Conservation (phyloP, 2,888 invertebrate species). For the Helobdella robusta region DNA sequence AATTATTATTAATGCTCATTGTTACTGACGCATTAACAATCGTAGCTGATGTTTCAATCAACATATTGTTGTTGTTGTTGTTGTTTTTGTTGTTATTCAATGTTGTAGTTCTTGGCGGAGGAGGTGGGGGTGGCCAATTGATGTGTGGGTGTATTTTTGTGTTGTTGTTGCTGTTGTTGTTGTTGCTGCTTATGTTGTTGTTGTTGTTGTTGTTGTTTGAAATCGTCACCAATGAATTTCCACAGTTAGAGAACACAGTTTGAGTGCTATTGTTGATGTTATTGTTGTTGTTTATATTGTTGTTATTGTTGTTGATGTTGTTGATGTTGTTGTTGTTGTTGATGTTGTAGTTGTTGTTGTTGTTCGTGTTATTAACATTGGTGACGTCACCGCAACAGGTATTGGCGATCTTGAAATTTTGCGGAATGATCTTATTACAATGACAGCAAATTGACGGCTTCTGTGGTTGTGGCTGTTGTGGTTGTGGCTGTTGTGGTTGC, state of each 20-base stretch:
- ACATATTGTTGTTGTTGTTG: no score
- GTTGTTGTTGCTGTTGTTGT: background rate
- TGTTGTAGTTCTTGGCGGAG: no score
- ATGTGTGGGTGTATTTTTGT: background rate
- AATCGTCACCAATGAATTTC: no score
- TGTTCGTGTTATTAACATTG: constrained; percentile 5
- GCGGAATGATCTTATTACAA: background rate
- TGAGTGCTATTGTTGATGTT: no score
- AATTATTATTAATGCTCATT: no score
- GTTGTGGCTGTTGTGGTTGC: constrained; percentile 7
- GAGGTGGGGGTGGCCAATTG: constrained; percentile 21
- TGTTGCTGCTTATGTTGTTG: constrained; percentile 1
- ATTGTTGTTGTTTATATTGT: background rate
- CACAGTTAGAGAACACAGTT: no score
- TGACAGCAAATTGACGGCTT: constrained; percentile 3
- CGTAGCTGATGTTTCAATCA: no score
- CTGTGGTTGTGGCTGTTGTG: constrained; percentile 1
- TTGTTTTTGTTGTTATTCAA: no score
- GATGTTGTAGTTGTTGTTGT: constrained; percentile 12
- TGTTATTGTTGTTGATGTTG: constrained; percentile 4
- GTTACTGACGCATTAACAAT: no score
- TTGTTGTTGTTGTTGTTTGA: constrained; percentile 3
- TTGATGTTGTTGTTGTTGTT: background rate
- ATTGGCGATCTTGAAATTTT: background rate
- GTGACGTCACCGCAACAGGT: background rate